Percentiles rank a stretch among this genome's conserved stretches.
phyloP scores from a whole-genome alignment of 2,797 vertebrate species.

The Spinus olivaceus region DNA sequence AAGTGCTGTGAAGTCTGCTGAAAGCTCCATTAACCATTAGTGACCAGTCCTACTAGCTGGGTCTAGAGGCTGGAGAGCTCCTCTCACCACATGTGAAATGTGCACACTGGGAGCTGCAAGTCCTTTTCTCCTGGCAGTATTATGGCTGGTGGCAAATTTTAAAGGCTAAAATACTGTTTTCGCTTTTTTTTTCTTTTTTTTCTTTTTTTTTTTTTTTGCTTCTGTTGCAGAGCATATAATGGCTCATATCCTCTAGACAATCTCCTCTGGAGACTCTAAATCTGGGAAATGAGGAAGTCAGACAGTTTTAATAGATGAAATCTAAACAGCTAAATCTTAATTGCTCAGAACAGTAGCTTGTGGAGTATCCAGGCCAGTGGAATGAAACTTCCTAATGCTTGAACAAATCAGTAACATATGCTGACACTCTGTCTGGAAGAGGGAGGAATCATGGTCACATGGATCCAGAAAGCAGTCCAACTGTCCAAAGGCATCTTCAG shows the following conservation, averaged over 20 bases:
- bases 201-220: neutral
- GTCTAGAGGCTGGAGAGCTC: neutral
- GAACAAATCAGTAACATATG: neutral
- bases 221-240: neutral
- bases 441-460: neutral
- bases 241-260: neutral
- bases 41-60: neutral
- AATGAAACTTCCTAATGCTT: neutral
- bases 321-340: conserved; percentile 18
- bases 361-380: neutral
- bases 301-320: conserved; percentile 5
- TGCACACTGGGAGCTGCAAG: neutral
- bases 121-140: neutral
- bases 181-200: neutral
- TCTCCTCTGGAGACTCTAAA: conserved; percentile 27
- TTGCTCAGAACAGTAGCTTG: conserved; percentile 4
- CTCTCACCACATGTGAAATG: rapidly evolving
- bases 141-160: neutral
- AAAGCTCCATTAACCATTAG: neutral
- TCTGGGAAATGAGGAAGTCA: conserved; percentile 7
- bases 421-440: neutral
- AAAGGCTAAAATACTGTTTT: neutral
- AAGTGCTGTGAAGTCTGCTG: neutral
- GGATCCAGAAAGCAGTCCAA: neutral
- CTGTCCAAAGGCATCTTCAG: neutral